Evolutionary conservation across 2,888 invertebrate species (phyloP), one percentile per base, ranked within the genome.

Genomic region (Abscondita cerata): DNA sequence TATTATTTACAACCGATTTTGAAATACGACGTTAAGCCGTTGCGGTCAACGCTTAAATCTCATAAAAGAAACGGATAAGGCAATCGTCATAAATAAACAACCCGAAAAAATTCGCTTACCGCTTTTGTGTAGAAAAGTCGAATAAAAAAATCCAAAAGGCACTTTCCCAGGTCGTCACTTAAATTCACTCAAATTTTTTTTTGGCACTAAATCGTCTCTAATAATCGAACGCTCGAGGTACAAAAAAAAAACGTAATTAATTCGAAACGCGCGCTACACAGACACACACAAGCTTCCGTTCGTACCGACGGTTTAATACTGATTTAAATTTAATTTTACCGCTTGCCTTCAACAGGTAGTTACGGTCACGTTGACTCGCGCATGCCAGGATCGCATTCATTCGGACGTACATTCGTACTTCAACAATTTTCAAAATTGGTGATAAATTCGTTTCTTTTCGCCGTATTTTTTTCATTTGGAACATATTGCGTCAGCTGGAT

Each of bases 261-360:
- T n/a, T 18, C 44, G 18, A 9, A 16, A 5, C n/a, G 16, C 2
- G 11, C 44, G 19, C 18, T 9, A 4, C 18, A 16, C 8, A 41
- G 18, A 3, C 1, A 2, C 8, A 44, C 18, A 44, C 16, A 1
- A 19, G 1, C 16, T 25, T 25, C 25, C 50, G 33, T 31, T 50
- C 15, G 31, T 33, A 50, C 12, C 33, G 31, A 54, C 53, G 41
- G 41, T 40, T 31, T 44, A 25, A 34, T 34, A 34, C 34, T 50
- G 50, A 13, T 34, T 34, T 33, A 33, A 50, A 34, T 31, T 48
- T 53, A 40, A 38, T 54, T 33, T 54, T 54, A 54, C 41, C 33
- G 52, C 31, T 46, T 20, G 41, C 31, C 33, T n/a, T 54, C 34
- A 50, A 44, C 44, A 44, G 44, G 44, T 44, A 44, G 44, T 16